Percentiles rank a stretch among this genome's conserved stretches.
phyloP scores from a whole-genome alignment of 2,888 invertebrate species.

The Euzetes globulus region DNA sequence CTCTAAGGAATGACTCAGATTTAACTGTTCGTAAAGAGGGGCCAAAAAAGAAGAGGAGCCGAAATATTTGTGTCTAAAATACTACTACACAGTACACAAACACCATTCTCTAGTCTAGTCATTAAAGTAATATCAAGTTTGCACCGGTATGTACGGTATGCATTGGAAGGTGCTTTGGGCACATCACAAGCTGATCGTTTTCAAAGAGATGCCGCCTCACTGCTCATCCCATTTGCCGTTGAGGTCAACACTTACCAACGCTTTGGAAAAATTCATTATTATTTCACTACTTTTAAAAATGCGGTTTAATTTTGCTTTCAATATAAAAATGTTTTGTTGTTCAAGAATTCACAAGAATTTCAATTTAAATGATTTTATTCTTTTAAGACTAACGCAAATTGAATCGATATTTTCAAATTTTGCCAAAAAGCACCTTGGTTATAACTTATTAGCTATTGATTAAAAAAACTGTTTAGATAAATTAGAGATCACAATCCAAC shows the following conservation, averaged over 20 bases:
- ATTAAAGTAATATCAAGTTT: slow-evolving; percentile 5
- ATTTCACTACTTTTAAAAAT: not conserved
- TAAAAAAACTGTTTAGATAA: no score
- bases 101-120: not conserved
- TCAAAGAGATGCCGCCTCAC: slow-evolving; percentile 6
- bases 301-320: not conserved
- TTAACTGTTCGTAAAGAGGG: no score
- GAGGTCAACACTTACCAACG: slow-evolving; percentile 5
- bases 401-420: no score
- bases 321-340: not conserved
- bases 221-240: not conserved
- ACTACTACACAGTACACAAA: no score
- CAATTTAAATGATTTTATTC: not conserved
- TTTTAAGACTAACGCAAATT: not conserved
- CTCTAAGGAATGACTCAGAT: no score
- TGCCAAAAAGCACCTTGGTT: no score
- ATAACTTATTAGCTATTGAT: no score
- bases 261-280: not conserved
- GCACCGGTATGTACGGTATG: not conserved
- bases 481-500: no score
- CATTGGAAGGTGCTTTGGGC: not conserved
- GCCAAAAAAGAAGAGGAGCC: no score
- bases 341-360: not conserved
- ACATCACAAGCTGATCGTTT: not conserved
- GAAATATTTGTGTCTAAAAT: no score